Evolutionary conservation across 2,888 invertebrate genomes (phyloP), one percentile per base, ranked within the genome.

Genomic region (Drosophila sordidula): DNA sequence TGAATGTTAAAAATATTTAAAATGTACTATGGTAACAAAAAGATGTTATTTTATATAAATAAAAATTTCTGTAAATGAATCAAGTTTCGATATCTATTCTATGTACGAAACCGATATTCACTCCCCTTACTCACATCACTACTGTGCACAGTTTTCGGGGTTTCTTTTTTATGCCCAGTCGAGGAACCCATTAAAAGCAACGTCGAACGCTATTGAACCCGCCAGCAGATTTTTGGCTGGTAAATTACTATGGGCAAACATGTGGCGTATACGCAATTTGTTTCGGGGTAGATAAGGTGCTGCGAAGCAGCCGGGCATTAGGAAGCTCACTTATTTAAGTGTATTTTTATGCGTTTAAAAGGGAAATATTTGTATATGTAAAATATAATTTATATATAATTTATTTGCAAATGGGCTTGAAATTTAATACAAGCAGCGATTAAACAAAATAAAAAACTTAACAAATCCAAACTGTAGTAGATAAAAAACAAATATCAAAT

Each of bases 181-280:
- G 64, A 77, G 62, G 52, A 79, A 56, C 77, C 76, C 76, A 75
- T 78, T 71, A 65, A 44, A 44, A 29, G 36, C 42, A 11, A 12
- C 29, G 22, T 47, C 42, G 75, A 70, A 77, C 68, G 80, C 36
- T 66, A 75, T 75, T 79, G 79, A 78, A 78, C 80, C 64, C 56
- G 62, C 75, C 74, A 63, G 75, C 78, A 73, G 47, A 68, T 55
- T 52, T 52, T 47, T 34, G 6, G 38, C 46, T 47, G 39, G 22
- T 6, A 46, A 59, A 56, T 62, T 52, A 34, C 41, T 39, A 46
- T 70, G 26, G 47, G 18, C 3, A 16, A 47, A 8, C 78, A 67
- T 49, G 67, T 50, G 78, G 62, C 62, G 61, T 75, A 58, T 58
- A 62, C 58, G 54, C 65, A 62, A 76, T 72, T 45, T 56, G 26